Percentiles rank a stretch among this genome's conserved stretches.
phyloP scores from a whole-genome alignment of 2,797 vertebrate species.

The Sebastes reedi region DNA sequence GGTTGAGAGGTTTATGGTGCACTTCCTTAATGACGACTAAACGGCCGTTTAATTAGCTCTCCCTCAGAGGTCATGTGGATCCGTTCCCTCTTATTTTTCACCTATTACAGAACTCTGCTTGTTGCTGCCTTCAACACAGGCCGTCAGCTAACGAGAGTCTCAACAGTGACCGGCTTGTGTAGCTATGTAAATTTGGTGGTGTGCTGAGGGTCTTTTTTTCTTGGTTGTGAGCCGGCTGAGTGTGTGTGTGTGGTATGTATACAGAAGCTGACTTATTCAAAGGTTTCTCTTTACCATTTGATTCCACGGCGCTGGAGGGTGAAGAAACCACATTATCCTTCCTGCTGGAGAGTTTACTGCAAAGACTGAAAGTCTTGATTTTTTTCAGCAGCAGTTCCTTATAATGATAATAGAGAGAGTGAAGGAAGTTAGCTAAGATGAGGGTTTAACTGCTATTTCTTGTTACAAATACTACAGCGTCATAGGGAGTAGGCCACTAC shows the following conservation, averaged over 20 bases:
- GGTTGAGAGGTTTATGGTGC: neutral
- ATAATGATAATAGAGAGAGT: neutral
- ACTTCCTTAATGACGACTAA: neutral
- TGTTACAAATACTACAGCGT: neutral
- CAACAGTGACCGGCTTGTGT: constrained; percentile 72
- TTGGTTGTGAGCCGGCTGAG: constrained; percentile 48
- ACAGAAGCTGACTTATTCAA: constrained; percentile 74
- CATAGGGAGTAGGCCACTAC: neutral
- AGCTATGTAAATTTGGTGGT: constrained; percentile 60
- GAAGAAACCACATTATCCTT: constrained; percentile 57
- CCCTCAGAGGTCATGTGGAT: neutral
- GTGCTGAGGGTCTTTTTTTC: constrained; percentile 59
- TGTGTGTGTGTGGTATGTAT: constrained; percentile 67
- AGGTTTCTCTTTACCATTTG: constrained; percentile 53
- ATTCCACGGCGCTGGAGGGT: constrained; percentile 52
- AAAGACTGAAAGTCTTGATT: constrained; percentile 5
- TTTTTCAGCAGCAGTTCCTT: neutral
- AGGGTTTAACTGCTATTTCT: neutral
- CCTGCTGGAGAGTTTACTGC: constrained; percentile 32
- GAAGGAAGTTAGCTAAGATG: neutral
- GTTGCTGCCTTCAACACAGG: constrained; percentile 49
- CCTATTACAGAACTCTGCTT: constrained; percentile 53
- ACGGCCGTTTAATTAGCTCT: neutral
- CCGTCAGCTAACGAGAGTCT: constrained; percentile 42
- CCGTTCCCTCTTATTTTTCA: constrained; percentile 4